phyloP scores from a whole-genome alignment of 2,888 invertebrate species.

The Plemyria rubiginata region DNA sequence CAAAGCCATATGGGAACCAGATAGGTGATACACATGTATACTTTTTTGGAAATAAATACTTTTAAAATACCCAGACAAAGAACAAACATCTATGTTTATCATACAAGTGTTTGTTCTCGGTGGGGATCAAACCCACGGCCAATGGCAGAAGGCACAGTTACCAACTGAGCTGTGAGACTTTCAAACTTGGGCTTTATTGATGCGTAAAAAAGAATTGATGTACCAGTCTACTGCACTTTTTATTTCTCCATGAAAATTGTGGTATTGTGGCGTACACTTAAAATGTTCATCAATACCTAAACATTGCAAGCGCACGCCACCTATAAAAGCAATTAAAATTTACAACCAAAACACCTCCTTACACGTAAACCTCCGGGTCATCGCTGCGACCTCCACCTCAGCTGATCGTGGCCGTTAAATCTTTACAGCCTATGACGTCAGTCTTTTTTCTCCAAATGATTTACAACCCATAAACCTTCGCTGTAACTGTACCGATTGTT shows the following conservation, averaged over 20 bases:
- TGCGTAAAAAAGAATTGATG: too few species aligned
- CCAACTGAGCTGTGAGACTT: too few species aligned
- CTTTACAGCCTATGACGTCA: constrained; percentile 79
- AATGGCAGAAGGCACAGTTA: too few species aligned
- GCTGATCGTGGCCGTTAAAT: constrained; percentile 80
- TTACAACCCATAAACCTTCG: constrained; percentile 80
- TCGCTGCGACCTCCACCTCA: constrained; percentile 69
- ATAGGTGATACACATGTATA: too few species aligned
- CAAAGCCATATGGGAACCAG: too few species aligned
- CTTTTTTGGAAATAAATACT: too few species aligned
- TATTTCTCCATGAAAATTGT: background rate
- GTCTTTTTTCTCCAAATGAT: constrained; percentile 78
- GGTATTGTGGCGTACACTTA: background rate
- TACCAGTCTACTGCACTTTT: background rate
- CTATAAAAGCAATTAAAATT: constrained; percentile 23
- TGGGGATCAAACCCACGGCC: too few species aligned
- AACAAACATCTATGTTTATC: too few species aligned
- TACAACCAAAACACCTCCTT: constrained; percentile 22
- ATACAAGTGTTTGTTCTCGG: too few species aligned
- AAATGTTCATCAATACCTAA: background rate
- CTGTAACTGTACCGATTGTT: constrained; percentile 83
- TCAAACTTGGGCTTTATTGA: too few species aligned
- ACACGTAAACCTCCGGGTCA: constrained; percentile 45
- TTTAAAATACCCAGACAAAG: too few species aligned
- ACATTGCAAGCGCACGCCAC: background rate